Conservation (phyloP, 2,113 vertebrate species). For the Ciconia boyciana region DNA sequence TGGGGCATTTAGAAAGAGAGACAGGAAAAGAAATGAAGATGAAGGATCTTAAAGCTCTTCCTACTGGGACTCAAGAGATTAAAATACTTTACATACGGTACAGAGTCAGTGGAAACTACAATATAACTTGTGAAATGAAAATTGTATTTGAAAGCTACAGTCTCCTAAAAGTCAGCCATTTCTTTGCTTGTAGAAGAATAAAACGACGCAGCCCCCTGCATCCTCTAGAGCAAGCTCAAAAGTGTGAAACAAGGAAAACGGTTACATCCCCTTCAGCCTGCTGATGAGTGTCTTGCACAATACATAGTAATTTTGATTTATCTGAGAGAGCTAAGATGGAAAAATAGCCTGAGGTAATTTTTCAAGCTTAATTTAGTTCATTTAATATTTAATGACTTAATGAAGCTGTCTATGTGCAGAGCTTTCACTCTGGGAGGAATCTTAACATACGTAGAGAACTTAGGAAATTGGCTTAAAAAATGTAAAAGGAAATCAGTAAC, state of each 20-base stretch:
- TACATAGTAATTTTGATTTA: conserved; percentile 63
- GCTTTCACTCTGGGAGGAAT: conserved; percentile 60
- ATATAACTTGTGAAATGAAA: conserved; percentile 30
- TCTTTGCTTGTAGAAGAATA: not conserved
- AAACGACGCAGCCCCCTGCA: not conserved
- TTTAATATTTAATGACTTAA: conserved; percentile 76
- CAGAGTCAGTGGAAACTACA: not conserved
- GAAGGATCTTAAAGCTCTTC: conserved; percentile 57
- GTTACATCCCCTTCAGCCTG: not conserved
- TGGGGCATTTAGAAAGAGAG: conserved; percentile 32
- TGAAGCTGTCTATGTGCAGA: conserved; percentile 57
- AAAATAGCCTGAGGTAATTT: conserved; percentile 72
- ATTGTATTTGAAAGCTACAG: conserved; percentile 25
- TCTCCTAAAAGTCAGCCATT: not conserved
- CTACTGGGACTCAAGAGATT: conserved; percentile 47
- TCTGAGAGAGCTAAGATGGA: conserved; percentile 52
- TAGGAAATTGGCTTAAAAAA: conserved; percentile 60
- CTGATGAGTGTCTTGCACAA: conserved; percentile 42
- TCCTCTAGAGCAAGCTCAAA: not conserved
- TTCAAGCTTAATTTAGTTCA: conserved; percentile 74
- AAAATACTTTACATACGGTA: conserved; percentile 29
- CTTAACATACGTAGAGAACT: conserved; percentile 36
- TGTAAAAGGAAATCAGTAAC: conserved; percentile 57
- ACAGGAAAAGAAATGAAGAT: conserved; percentile 53
- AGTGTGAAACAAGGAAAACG: conserved; percentile 3